Percentiles rank a stretch among this genome's conserved stretches.
Conservation (phyloP, 2,113 vertebrate genomes). For the Piaya cayana region DNA sequence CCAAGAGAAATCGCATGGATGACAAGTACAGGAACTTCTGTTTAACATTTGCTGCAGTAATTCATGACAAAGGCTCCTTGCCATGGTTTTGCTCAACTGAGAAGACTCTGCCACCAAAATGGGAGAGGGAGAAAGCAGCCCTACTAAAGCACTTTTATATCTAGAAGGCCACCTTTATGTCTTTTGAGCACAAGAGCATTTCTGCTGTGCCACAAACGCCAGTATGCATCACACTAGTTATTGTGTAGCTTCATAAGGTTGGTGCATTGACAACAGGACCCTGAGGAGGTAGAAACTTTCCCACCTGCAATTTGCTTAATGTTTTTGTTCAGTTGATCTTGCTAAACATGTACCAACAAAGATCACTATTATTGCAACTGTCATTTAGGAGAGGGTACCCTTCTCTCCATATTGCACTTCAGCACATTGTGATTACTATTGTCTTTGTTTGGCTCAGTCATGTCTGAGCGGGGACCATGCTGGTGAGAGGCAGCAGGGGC, state of each 20-base stretch:
- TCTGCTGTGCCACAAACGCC: background rate
- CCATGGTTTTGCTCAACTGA: background rate
- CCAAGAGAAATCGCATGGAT: background rate
- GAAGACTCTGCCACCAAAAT: background rate
- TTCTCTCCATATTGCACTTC: background rate
- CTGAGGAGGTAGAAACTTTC: background rate
- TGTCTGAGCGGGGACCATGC: rapidly evolving
- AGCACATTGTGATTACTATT: background rate
- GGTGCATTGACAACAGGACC: background rate
- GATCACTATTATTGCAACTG: background rate
- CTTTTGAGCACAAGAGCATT: background rate
- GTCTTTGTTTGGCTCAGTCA: background rate
- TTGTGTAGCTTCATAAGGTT: background rate
- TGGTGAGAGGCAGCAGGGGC: background rate
- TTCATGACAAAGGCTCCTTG: background rate
- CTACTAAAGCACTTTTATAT: background rate
- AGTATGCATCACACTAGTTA: background rate
- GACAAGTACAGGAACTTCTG: background rate
- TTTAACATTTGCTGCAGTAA: background rate
- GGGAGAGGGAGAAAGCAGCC: background rate
- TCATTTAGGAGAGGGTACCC: background rate
- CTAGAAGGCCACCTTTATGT: background rate
- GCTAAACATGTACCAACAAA: background rate
- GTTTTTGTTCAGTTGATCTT: background rate
- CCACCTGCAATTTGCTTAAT: background rate